Base-by-base conservation (phyloP, 2,797 vertebrate species). In the Triplophysa yarkandensis region DNA sequence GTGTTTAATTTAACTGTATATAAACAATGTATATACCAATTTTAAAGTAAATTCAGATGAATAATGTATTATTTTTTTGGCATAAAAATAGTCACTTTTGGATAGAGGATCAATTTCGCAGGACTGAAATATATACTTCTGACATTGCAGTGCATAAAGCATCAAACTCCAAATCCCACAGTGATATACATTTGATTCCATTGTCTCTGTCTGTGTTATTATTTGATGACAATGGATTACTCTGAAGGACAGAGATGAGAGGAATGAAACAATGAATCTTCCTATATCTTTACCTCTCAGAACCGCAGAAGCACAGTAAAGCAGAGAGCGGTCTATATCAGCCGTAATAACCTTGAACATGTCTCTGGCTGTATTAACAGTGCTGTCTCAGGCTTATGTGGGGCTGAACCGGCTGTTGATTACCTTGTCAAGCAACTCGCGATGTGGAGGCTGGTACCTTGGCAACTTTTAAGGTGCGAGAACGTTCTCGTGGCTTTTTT, bases 311-410 rank as follows among this genome's bases (percentile, higher is more conserved):
- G 52, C 71, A 67, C 64, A 63, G 82, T 80, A 80, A 83, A 85
- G 67, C 74, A 70, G 60, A 2, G 36, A 67, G 76, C 23, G 2
- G 52, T 82, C 82, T 81, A 65, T 80, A 87, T 87, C 79, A 84
- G 81, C 81, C 85, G 82, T 86, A 88, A 88, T 89, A 88, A 91
- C 88, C 89, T 90, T 90, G 88, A 90, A 86, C 83, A 84, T 75
- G 85, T 87, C 85, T 87, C 63, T 62, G 74, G 78, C 82, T 81
- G 87, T 86, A 88, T 89, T 89, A 89, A 86, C 80, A 80, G 83
- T 80, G 85, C 83, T 80, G 78, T 68, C 55, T 46, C 63, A 52
- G 79, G 83, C 80, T 85, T 86, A 86, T 88, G 85, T 86, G 82
- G 82, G 80, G 77, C 84, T 23, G 69, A 86, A 85, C 82, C 82